Conservation (phyloP, 2,113 vertebrate species). For the Carettochelys insculpta region DNA sequence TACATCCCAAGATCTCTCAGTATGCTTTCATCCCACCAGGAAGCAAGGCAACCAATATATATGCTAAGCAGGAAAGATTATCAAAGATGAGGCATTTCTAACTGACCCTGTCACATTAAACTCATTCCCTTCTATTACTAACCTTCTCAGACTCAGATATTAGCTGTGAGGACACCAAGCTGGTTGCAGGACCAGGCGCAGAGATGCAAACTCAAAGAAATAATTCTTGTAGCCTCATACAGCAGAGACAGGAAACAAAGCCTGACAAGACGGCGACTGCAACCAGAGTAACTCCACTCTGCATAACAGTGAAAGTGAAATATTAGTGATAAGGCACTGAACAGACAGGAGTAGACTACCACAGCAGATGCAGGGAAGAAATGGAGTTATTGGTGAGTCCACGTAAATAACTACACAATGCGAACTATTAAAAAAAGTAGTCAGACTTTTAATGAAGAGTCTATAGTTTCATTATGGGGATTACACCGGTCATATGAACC, state of each 20-base stretch:
- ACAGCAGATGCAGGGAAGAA: background rate
- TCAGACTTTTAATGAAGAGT: constrained; percentile 62
- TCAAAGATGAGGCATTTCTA: background rate
- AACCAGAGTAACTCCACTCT: background rate
- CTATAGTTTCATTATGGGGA: constrained; percentile 27
- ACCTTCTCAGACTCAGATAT: background rate
- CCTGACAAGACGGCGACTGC: background rate
- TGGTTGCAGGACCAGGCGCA: background rate
- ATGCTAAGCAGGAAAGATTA: background rate
- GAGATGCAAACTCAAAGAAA: background rate
- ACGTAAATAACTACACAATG: constrained; percentile 43
- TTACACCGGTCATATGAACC: constrained; percentile 32
- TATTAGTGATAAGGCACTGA: fast-evolving
- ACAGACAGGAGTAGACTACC: background rate
- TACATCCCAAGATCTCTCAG: background rate
- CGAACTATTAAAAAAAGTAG: constrained; percentile 61
- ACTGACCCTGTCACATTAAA: background rate
- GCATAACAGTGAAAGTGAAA: background rate
- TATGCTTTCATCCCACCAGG: background rate
- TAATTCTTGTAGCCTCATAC: background rate
- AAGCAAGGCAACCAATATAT: background rate
- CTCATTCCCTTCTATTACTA: background rate
- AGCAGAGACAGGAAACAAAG: background rate
- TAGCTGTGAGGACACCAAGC: background rate
- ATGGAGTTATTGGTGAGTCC: constrained; percentile 46